Base-by-base conservation (phyloP, 2,888 invertebrate species). In the Norana najaformis region DNA sequence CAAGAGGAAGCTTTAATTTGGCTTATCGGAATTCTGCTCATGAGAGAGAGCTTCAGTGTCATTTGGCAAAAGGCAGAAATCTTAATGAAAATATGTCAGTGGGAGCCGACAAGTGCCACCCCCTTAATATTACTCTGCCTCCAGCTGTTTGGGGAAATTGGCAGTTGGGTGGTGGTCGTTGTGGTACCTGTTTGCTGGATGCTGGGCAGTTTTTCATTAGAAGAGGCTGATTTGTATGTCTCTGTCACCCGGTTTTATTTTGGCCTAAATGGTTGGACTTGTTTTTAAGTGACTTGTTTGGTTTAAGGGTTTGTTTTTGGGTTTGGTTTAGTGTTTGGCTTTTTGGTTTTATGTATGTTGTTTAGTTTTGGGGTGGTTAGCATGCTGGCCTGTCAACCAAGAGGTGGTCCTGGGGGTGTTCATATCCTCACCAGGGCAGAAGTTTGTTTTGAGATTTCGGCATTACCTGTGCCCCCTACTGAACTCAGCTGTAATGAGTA, bases 11-110 rank as follows among this genome's bases (percentile, higher is more conserved):
- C 30, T 30, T 69, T n/a, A 69, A 69, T 69, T 69, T 69, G 69
- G 69, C 69, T 69, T 69, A 69, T 69, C n/a, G 6, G n/a, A n/a
- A n/a, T 69, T 69, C n/a, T 69, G 69, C 11, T 30, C 69, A 69
- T 30, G 69, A 47, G 69, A 69, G 69, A 47, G 69, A 69, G 69
- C 69, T 69, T 69, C n/a, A 5, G 69, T n/a, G 69, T 69, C n/a
- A 69, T 69, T 69, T 69, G 69, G 69, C n/a, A n/a, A n/a, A 69
- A 69, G 69, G 30, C 13, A 69, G 69, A 69, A 69, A 69, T 69
- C 69, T 69, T n/a, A 69, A 69, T 69, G 69, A 69, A 69, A 69
- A n/a, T 69, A 69, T 69, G 69, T 69, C 30, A 69, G n/a, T 69
- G 30, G 69, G n/a, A 69, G 69, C n/a, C n/a, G 69, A 69, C 69